Evolutionary conservation across 2,113 vertebrate genomes (phyloP).

Genomic region (Ovis canadensis): DNA sequence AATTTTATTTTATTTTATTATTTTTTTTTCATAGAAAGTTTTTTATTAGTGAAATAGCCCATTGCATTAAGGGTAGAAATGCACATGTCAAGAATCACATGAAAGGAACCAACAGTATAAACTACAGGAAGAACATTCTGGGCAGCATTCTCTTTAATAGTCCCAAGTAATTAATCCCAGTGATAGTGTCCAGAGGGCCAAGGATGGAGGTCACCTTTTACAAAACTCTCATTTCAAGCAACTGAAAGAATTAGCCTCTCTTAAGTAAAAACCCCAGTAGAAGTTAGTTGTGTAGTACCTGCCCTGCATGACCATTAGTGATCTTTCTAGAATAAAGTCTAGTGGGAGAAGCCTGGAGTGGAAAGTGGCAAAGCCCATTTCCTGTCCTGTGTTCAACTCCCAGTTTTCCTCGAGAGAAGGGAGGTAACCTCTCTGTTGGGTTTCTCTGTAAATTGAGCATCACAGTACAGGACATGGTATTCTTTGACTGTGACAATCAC

Average conservation of each 20-base stretch:
- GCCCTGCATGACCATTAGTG: neutral
- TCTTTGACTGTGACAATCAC: neutral
- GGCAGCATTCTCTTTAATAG: conserved; percentile 16
- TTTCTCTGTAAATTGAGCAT: neutral
- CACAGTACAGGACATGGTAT: neutral
- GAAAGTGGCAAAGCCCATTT: neutral
- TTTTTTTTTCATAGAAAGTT: conserved; percentile 40
- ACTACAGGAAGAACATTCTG: conserved; percentile 25
- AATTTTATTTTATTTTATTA: too few species aligned
- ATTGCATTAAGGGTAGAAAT: conserved; percentile 49
- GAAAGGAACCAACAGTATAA: conserved; percentile 11
- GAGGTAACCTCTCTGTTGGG: neutral
- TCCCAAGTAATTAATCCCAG: neutral
- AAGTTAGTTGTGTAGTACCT: conserved; percentile 13
- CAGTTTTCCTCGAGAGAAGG: neutral
- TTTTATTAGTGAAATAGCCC: conserved; percentile 70
- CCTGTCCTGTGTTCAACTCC: neutral
- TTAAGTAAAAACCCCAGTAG: conserved; percentile 41
- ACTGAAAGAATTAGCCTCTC: neutral
- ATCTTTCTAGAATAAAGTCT: conserved; percentile 23
- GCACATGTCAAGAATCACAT: conserved; percentile 33
- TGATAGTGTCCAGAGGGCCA: neutral
- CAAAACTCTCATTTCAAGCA: neutral
- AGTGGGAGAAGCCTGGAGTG: neutral
- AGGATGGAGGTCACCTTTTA: conserved; percentile 12